phyloP scores from a whole-genome alignment of 2,113 vertebrate genomes.

The Poicephalus gulielmi region DNA sequence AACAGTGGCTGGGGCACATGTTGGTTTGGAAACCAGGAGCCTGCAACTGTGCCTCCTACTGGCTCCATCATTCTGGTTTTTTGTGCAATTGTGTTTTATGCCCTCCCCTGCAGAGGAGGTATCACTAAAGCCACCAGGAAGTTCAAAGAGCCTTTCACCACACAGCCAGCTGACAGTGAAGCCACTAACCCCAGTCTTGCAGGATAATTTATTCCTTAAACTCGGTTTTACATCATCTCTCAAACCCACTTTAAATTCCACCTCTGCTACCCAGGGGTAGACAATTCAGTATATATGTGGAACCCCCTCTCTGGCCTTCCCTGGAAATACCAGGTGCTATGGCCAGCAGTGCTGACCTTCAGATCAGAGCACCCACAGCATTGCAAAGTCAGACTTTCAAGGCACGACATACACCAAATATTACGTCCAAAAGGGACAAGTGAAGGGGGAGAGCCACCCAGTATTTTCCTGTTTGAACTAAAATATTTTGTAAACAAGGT shows the following conservation, averaged over 20 bases:
- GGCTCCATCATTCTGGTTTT: background rate
- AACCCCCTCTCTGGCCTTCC: background rate
- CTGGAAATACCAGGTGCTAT: background rate
- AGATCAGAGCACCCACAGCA: background rate
- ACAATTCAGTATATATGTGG: background rate
- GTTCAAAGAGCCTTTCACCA: background rate
- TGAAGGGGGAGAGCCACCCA: background rate
- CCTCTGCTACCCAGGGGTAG: background rate
- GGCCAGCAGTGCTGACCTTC: background rate
- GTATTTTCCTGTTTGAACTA: background rate
- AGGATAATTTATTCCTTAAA: background rate
- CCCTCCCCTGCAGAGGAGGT: background rate
- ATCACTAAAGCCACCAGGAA: conserved; percentile 46
- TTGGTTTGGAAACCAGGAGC: background rate
- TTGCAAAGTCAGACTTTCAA: background rate
- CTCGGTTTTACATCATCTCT: background rate
- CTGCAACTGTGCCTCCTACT: background rate
- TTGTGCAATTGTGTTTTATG: conserved; percentile 16
- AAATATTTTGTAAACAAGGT: background rate
- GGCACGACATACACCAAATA: background rate
- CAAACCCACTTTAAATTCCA: background rate
- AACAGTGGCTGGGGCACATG: background rate
- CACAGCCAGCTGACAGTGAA: background rate
- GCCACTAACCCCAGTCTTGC: background rate
- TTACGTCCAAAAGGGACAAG: background rate